Base-by-base conservation (phyloP, 2,888 invertebrate species). In the Eledona agricola region DNA sequence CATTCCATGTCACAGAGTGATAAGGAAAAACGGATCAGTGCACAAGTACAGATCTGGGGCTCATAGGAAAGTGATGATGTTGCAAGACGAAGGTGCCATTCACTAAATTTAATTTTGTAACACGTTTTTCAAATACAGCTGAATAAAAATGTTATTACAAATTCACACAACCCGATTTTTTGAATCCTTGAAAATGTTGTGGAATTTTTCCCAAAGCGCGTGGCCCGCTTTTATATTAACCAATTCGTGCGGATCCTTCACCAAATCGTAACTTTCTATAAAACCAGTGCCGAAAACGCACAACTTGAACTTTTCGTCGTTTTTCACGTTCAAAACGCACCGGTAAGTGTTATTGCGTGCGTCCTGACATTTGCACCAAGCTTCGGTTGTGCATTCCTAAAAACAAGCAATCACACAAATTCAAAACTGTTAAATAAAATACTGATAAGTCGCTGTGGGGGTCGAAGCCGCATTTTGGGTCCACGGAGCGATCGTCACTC, bases 361-460 rank as follows among this genome's bases (percentile, higher is more conserved):
- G 73, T 95, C 94, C 70, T 93, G 88, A 68, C 94, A 95, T 64
- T 93, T 93, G 73, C 94, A 95, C 29, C 82, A 84, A 57, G 83
- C 83, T 4, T 82, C 79, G 2, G 76, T 72, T 11, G 78, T 78
- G 64, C 93, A 93, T 68, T 85, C 78, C 83, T 45, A 20, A 23
- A 28, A 35, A 35, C 3, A 20, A 42, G 11, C 9, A 1, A 10
- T 15, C 10, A 13, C 17, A n/a, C 6, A 15, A 31, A 31, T 26
- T 34, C 26, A 3, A 32, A 13, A n/a, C 6, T 7, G 4, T 6
- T 13, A 15, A 13, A 20, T 10, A 7, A 51, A 58, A 84, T 73
- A 89, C 90, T 32, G 82, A 75, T 47, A 91, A 72, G 67, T 83
- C 75, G 64, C 84, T 82, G 55, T 77, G 77, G 34, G 78, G n/a